Evolutionary conservation across 2,113 vertebrate species (phyloP), one percentile per base, ranked within the genome.

Genomic region (Ophiodon elongatus): DNA sequence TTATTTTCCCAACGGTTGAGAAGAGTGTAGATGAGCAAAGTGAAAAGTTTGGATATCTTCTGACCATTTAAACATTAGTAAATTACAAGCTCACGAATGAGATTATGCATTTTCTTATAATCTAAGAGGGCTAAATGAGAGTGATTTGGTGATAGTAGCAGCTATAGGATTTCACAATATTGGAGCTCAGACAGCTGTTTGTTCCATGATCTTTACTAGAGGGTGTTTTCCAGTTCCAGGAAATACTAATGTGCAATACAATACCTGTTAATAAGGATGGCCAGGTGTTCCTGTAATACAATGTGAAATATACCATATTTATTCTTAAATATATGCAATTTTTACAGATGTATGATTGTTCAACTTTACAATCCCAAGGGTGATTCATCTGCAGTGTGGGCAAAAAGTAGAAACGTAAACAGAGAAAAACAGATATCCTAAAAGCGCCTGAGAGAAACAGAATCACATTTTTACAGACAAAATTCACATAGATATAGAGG

Each of bases 131-230:
- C 31, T 11, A 21, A 60, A 62, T 27, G 13, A 60, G 27, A 62
- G 45, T 63, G 25, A 64, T 64, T 37, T 39, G 33, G 29, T 56
- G 33, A 47, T 3, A 27, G 5, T 4, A 72, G 73, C 50, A 73
- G 15, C 27, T 27, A 43, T n/a, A 66, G 31, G 47, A 52, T 78
- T 67, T 74, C 27, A 75, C n/a, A 57, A 39, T 41, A 50, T 5
- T 31, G 70, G 35, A 41, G 2, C 52, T 81, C 25, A 31, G 27
- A 10, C 29, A 2, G 70, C 17, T 68, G 56, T 70, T 60, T 31
- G 14, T 76, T 47, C 52, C 50, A 76, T 60, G 33, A 71, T 27
- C 17, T 77, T 67, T 17, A 23, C 29, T 7, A 37, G 31, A 33
- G n/a, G 45, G 50, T 21, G 31, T 66, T 71, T 76, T 33, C 50